Evolutionary conservation across 1,140 invertebrate genomes (phyloP), one percentile per base, ranked within the genome.

Genomic region (Sitobion miscanthi): DNA sequence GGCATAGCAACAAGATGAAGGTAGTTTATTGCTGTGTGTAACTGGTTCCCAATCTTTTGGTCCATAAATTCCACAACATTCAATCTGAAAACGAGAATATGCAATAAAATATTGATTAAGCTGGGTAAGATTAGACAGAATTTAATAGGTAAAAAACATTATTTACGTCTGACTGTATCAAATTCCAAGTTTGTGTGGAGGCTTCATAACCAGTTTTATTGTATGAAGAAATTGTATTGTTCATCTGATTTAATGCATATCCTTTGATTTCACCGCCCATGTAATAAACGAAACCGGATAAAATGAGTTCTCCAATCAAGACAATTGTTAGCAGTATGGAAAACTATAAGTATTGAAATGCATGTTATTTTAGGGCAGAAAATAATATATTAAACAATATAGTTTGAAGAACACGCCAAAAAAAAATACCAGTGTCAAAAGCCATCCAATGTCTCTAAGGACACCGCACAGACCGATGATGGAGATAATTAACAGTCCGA

Each of bases 401-500:
- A 90, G n/a, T 54, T 42, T 35, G 2, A 35, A 90, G 1, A 89
- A 38, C 5, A 7, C n/a, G n/a, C n/a, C n/a, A n/a, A n/a, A n/a
- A n/a, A n/a, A n/a, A n/a, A n/a, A 94, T 95, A 98, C 97, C 94
- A 97, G 97, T 94, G 97, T 96, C 52, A 97, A 96, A 97, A 98
- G 98, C 95, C 97, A 98, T 94, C 97, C 96, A 94, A 96, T 98
- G 95, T 98, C 97, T 92, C 97, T 96, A 92, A 98, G 96, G 14
- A 98, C 97, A 49, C 98, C 98, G 94, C 97, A 98, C 95, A 98
- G 98, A 94, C 98, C 98, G 94, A 98, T 97, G 96, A 97, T 98
- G 17, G 97, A 97, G 93, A 98, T 96, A 49, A 97, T 94, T 94
- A 98, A 97, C 94, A 98, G 97, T 83, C 97, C 95, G 1, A 96